Evolutionary conservation across 30 jellyfish, hydroid and myxozoan genomes (phyloP).

Genomic region (Pelagia noctiluca): DNA sequence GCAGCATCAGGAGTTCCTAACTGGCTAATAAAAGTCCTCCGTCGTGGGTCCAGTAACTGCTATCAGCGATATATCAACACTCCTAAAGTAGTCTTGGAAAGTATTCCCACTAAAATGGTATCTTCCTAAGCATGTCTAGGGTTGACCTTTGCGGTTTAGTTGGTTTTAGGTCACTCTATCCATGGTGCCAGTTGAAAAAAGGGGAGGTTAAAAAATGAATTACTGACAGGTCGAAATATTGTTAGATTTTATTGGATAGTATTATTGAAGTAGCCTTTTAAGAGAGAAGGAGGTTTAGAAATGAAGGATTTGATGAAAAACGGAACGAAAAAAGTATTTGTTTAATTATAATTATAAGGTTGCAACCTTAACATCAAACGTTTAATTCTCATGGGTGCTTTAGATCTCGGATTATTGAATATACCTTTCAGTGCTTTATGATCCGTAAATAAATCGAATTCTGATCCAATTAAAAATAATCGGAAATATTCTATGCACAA

Average conservation of each 20-base stretch:
- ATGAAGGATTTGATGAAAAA: too few relatives aligned
- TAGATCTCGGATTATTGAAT: constrained; percentile 27
- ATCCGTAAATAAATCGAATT: constrained; percentile 35
- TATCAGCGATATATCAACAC: neutral
- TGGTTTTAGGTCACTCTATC: too few relatives aligned
- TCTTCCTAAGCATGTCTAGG: too few relatives aligned
- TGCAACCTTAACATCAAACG: constrained; percentile 27
- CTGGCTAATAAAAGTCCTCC: constrained; percentile 1
- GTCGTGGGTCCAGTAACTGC: constrained; percentile 27
- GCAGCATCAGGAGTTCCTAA: neutral
- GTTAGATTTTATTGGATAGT: too few relatives aligned
- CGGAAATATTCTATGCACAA: constrained; percentile 44
- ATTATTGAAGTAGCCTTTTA: too few relatives aligned
- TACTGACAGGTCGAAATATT: too few relatives aligned
- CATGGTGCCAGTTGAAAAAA: too few relatives aligned
- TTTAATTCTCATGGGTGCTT: constrained; percentile 20
- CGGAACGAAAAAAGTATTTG: too few relatives aligned
- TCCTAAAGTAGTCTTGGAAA: neutral
- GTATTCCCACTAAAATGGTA: neutral
- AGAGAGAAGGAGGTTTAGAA: too few relatives aligned
- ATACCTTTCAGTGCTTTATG: constrained; percentile 40
- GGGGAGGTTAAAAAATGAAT: too few relatives aligned
- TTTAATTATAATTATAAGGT: constrained; percentile 14
- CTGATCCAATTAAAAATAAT: constrained; percentile 26
- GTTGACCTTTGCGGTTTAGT: too few relatives aligned